Base-by-base conservation (phyloP, 2,113 vertebrate species). In the Cryptomyrus ogoouensis region DNA sequence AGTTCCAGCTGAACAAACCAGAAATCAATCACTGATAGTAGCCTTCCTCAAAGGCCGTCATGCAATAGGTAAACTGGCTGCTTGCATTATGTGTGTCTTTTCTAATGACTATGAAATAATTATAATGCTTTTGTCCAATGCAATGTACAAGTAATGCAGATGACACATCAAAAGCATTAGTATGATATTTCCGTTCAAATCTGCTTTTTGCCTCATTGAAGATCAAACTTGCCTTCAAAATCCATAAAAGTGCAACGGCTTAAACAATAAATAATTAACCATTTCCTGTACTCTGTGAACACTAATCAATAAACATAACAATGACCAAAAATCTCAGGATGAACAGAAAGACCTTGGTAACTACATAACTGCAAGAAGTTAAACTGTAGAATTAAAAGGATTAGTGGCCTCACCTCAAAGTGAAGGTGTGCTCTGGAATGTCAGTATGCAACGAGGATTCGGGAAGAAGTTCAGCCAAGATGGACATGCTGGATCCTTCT, bases 401-500 rank as follows among this genome's bases (percentile, higher is more conserved):
- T 46, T 7, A 66, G 35, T 5, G 21, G 6, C 17, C 87, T 88
- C 35, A 88, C 88, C 88, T 70, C 24, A 31, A 53, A 66, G 21
- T 86, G 9, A 84, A 85, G 83, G 53, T 42, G 7, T 46, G 3
- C 24, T 70, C 21, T n/a, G 49, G 56, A 35, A 27, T 13, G 10
- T 15, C 8, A 35, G 17, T 5, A 46, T 58, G 31, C 12, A 7
- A 46, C 88, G 52, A 0, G 84, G 17, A 46, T 3, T 89, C 58
- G 0, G 93, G 92, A 53, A 92, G 92, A 66, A 92, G 91, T 8
- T 80, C 89, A 24, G 95, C 95, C 1, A 94, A 88, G 31, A 97
- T 87, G 6, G 92, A 90, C 91, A 96, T 89, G 85, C 96, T 96
- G 0, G 96, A 95, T 0, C 98, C 97, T 90, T 97, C 95, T 90